These are phyloP conservation scores for Ahaetulla prasina DNA, from an alignment of 2,113 vertebrate genomes.

Conservation along the genomic window DNA sequence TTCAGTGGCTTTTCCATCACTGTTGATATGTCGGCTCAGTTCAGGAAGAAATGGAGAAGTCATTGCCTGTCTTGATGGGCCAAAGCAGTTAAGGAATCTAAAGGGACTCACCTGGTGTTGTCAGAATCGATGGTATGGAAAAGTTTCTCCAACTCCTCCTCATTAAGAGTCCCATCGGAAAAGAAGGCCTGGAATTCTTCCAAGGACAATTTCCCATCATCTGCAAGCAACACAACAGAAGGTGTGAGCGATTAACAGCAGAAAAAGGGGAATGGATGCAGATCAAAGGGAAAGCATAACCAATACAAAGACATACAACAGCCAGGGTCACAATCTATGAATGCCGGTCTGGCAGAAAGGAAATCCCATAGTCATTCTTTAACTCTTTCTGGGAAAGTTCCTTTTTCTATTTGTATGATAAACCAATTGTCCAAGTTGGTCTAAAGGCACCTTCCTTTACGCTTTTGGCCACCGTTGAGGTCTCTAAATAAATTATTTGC, in stretches of 20 bases:
- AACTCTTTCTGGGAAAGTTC: too few species aligned
- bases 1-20: too few species aligned
- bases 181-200: slow-evolving; percentile 99
- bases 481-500: background rate
- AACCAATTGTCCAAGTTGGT: background rate
- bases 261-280: background rate
- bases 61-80: background rate
- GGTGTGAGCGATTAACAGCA: background rate
- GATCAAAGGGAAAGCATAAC: background rate
- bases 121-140: slow-evolving; percentile 97
- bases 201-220: slow-evolving; percentile 94
- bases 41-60: background rate
- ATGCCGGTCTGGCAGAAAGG: background rate
- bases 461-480: background rate
- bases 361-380: background rate
- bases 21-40: background rate
- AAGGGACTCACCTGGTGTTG: slow-evolving; percentile 86
- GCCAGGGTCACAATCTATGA: background rate
- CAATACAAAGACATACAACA: background rate
- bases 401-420: background rate
- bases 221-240: slow-evolving; percentile 60
- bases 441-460: background rate
- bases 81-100: background rate
- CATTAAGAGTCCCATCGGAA: slow-evolving; percentile 89
- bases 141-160: slow-evolving; percentile 91